Conservation (phyloP, 2,888 invertebrate species). For the Argyresthia albistria region DNA sequence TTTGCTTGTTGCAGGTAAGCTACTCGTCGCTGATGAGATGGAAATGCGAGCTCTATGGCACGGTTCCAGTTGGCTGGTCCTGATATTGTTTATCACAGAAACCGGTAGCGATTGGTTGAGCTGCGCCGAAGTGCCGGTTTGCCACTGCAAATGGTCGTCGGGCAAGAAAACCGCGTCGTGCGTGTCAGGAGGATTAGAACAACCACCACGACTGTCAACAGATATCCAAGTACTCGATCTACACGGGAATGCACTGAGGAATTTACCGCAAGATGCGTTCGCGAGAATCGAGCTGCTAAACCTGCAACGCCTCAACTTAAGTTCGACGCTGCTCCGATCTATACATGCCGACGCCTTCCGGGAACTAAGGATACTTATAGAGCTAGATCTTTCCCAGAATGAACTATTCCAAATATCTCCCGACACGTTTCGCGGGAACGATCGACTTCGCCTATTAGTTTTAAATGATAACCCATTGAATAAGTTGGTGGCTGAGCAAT, state of each 20-base stretch:
- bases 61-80: constrained; percentile 31
- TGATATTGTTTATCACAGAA: constrained; percentile 28
- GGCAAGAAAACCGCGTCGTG: constrained; percentile 93
- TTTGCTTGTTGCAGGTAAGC: constrained; percentile 44
- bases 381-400: constrained; percentile 90
- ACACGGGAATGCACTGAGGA: constrained; percentile 82
- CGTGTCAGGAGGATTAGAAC: constrained; percentile 80
- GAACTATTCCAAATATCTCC: constrained; percentile 80
- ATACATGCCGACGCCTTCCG: constrained; percentile 87
- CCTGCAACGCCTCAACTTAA: constrained; percentile 86
- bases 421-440: constrained; percentile 87
- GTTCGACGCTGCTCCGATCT: constrained; percentile 79
- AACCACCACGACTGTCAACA: constrained; percentile 74
- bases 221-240: constrained; percentile 82
- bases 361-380: constrained; percentile 86
- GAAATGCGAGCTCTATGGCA: constrained; percentile 44
- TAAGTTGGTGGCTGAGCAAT: constrained; percentile 80
- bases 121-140: constrained; percentile 80
- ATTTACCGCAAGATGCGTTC: constrained; percentile 82
- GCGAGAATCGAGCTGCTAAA: constrained; percentile 85
- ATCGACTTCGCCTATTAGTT: constrained; percentile 82
- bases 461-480: constrained; percentile 87
- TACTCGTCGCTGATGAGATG: constrained; percentile 43
- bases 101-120: constrained; percentile 83
- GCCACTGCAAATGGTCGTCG: constrained; percentile 93